Evolutionary conservation across 2,113 vertebrate species (phyloP).

Genomic region (Hyperopisus bebe): DNA sequence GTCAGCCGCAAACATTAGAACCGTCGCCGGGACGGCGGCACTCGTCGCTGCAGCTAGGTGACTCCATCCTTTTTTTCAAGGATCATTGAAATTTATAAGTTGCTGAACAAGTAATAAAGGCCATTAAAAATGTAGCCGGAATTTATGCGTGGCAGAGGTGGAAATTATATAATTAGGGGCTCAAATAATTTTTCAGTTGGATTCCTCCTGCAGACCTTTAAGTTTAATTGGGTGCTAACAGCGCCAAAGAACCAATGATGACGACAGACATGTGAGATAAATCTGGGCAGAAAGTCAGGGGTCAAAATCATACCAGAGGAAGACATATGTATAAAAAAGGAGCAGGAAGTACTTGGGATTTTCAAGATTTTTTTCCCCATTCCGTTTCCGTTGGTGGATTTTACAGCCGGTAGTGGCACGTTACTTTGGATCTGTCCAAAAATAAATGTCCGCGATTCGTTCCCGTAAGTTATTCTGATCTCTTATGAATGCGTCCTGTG

Average conservation of each 20-base stretch:
- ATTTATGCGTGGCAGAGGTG: slow-evolving; percentile 47
- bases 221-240: slow-evolving; percentile 53
- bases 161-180: slow-evolving; percentile 47
- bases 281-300: slow-evolving; percentile 49
- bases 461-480: background rate
- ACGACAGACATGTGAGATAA: slow-evolving; percentile 44
- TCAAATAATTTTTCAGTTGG: slow-evolving; percentile 43
- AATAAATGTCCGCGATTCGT: background rate
- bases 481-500: background rate
- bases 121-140: slow-evolving; percentile 40
- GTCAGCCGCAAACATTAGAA: slow-evolving; percentile 38
- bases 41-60: slow-evolving; percentile 32
- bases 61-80: slow-evolving; percentile 36
- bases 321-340: slow-evolving; percentile 47
- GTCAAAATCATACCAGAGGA: slow-evolving; percentile 44
- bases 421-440: background rate
- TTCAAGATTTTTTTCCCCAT: background rate
- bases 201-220: slow-evolving; percentile 49
- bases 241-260: slow-evolving; percentile 43
- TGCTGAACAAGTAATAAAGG: slow-evolving; percentile 47
- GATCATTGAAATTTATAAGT: slow-evolving; percentile 41
- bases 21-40: slow-evolving; percentile 28
- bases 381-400: background rate
- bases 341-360: background rate
- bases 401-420: background rate